phyloP scores from a whole-genome alignment of 2,888 invertebrate genomes.

The Sepiola atlantica region DNA sequence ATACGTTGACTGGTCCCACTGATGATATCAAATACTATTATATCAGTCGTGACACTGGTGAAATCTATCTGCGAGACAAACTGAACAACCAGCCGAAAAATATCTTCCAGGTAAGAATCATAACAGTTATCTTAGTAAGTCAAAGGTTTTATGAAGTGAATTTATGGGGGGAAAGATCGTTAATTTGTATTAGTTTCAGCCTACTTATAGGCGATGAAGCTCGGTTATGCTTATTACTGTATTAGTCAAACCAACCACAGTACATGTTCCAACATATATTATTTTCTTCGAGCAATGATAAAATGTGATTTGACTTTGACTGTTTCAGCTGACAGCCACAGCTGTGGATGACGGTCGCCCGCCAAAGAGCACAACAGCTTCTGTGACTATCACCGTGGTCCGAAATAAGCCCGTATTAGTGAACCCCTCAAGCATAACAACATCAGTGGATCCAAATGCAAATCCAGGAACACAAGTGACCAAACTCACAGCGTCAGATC shows the following conservation, averaged over 20 bases:
- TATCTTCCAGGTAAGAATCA: not conserved
- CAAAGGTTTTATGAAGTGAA: no score
- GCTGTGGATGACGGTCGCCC: constrained; percentile 65
- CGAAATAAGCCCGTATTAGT: constrained; percentile 54
- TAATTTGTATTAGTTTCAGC: no score
- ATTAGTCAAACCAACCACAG: no score
- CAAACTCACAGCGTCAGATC: not conserved
- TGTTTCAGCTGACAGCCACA: constrained; percentile 58
- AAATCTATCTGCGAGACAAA: constrained; percentile 57
- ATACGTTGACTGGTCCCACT: constrained; percentile 51
- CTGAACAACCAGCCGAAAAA: constrained; percentile 54
- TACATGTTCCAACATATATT: no score
- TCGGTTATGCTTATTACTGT: no score
- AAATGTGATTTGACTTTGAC: not conserved
- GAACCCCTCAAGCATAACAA: not conserved
- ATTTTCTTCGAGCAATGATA: no score
- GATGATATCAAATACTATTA: constrained; percentile 58
- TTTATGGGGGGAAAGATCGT: no score
- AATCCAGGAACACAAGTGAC: not conserved
- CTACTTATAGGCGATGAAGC: no score
- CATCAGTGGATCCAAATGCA: not conserved
- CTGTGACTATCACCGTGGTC: constrained; percentile 61
- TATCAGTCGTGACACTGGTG: constrained; percentile 61
- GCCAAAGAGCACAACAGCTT: constrained; percentile 56
- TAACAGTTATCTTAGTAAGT: no score